phyloP scores from a whole-genome alignment of 35 echinoderm and acorn worm species.

The Anneissia japonica region DNA sequence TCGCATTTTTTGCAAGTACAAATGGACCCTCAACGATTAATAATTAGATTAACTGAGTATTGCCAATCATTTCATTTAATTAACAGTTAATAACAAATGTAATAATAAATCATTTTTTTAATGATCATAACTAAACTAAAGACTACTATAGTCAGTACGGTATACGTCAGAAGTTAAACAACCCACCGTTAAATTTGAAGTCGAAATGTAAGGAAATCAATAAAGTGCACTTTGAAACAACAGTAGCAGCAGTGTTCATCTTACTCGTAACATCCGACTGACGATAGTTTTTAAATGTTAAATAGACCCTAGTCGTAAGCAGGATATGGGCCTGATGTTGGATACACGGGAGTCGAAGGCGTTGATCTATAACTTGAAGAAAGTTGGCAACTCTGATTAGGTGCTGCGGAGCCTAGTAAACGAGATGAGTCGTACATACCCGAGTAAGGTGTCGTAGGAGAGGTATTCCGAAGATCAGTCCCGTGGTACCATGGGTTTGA shows the following conservation, averaged over 20 bases:
- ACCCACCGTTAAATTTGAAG: background rate
- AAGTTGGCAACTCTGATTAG: conserved; percentile 71
- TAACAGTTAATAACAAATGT: background rate
- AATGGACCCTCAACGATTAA: background rate
- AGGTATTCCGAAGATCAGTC: conserved; percentile 10
- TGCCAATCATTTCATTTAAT: background rate
- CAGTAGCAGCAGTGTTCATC: background rate
- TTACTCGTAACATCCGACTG: too few species aligned
- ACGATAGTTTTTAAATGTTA: background rate
- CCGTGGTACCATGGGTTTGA: conserved; percentile 67
- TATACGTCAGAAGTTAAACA: background rate
- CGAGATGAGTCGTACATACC: conserved; percentile 83
- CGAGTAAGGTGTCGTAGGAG: conserved; percentile 24
- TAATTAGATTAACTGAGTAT: background rate
- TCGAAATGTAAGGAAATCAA: background rate
- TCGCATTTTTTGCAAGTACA: background rate
- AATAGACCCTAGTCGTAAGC: background rate
- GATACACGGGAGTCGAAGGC: background rate
- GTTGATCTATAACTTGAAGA: conserved; percentile 13
- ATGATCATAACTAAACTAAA: background rate
- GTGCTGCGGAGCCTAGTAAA: conserved; percentile 33
- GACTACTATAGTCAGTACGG: background rate
- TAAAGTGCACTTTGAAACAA: background rate
- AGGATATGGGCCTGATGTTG: background rate
- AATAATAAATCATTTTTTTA: background rate